Percentiles rank a stretch among this genome's conserved stretches.
Evolutionary conservation across 1,140 invertebrate species (phyloP).

Genomic region (Melipona quadrifasciata): DNA sequence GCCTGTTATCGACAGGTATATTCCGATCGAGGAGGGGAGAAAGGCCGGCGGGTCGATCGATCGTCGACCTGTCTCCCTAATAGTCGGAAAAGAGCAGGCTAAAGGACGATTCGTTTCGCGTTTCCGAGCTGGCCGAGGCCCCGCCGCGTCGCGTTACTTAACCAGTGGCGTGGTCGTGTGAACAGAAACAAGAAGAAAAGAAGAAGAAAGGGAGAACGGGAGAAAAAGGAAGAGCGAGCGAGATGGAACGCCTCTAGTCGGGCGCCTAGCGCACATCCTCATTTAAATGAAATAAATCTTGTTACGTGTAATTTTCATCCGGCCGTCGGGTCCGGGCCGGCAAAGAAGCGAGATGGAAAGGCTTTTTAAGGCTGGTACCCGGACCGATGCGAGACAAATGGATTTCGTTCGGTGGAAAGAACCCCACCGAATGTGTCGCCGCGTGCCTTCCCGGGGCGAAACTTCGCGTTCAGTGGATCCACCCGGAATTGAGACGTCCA

Average conservation of each 20-base stretch:
- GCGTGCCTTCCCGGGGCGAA: conserved; percentile 32
- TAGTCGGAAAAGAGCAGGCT: conserved; percentile 27
- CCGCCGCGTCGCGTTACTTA: conserved; percentile 37
- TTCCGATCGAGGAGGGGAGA: conserved; percentile 14
- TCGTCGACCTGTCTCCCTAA: conserved; percentile 52
- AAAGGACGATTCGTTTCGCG: conserved; percentile 55
- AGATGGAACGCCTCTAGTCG: conserved; percentile 55
- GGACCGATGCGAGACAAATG: conserved; percentile 71
- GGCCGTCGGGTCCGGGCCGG: conserved; percentile 53
- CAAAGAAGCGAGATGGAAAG: conserved; percentile 65
- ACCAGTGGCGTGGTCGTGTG: conserved; percentile 17
- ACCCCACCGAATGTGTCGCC: conserved; percentile 43
- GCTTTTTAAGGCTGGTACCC: conserved; percentile 61
- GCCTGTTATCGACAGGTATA: conserved; percentile 43
- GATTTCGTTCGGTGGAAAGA: conserved; percentile 68
- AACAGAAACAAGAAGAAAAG: neutral
- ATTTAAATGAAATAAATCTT: conserved; percentile 80
- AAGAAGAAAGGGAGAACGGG: conserved; percentile 1
- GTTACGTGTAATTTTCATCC: conserved; percentile 76
- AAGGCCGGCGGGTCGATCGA: conserved; percentile 30
- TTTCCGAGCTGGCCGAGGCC: conserved; percentile 17
- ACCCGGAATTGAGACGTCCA: conserved; percentile 41
- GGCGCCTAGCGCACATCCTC: conserved; percentile 74
- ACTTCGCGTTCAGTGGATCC: conserved; percentile 32
- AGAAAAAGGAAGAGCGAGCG: conserved; percentile 25